A percentile compares a stretch with the other conserved stretches of the same genome.
phyloP scores from a whole-genome alignment of 1,140 invertebrate genomes.

The Acromyrmex heyeri region DNA sequence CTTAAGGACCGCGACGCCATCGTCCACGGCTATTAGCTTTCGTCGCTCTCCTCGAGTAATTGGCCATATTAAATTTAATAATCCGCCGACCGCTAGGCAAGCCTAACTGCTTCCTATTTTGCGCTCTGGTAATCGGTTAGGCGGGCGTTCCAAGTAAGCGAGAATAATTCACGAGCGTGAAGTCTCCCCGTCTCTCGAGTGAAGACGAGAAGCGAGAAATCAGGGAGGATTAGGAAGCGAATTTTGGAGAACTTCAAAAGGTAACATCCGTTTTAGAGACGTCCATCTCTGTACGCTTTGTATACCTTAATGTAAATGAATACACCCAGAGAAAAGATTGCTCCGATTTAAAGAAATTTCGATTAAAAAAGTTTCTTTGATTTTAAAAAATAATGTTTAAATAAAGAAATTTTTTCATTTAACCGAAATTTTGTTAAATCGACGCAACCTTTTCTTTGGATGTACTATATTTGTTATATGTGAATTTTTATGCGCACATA shows the following conservation, averaged over 20 bases:
- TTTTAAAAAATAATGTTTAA: too few relatives aligned
- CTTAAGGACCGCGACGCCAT: slow-evolving; percentile 61
- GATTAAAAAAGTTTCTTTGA: too few relatives aligned
- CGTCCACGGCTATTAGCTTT: slow-evolving; percentile 65
- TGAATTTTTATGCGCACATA: not conserved
- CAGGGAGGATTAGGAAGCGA: not conserved
- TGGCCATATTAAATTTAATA: slow-evolving; percentile 80
- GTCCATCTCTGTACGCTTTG: not conserved
- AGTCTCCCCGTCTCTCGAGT: slow-evolving; percentile 8
- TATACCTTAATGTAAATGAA: not conserved
- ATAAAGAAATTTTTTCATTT: too few relatives aligned
- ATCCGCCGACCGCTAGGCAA: slow-evolving; percentile 48
- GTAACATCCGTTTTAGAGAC: slow-evolving; percentile 7
- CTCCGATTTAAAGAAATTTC: too few relatives aligned
- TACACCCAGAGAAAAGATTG: too few relatives aligned
- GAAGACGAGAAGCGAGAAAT: slow-evolving; percentile 24
- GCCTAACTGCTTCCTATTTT: slow-evolving; percentile 49
- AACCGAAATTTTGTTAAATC: too few relatives aligned
- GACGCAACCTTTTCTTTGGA: too few relatives aligned
- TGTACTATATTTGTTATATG: not conserved
- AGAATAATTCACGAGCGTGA: slow-evolving; percentile 53
- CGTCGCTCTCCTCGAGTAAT: slow-evolving; percentile 72
- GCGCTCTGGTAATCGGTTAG: slow-evolving; percentile 53
- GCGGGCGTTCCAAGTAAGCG: slow-evolving; percentile 42
- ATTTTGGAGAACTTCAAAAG: not conserved